Base-by-base conservation (phyloP, 2,888 invertebrate species). In the Parthenolecanium corni region DNA sequence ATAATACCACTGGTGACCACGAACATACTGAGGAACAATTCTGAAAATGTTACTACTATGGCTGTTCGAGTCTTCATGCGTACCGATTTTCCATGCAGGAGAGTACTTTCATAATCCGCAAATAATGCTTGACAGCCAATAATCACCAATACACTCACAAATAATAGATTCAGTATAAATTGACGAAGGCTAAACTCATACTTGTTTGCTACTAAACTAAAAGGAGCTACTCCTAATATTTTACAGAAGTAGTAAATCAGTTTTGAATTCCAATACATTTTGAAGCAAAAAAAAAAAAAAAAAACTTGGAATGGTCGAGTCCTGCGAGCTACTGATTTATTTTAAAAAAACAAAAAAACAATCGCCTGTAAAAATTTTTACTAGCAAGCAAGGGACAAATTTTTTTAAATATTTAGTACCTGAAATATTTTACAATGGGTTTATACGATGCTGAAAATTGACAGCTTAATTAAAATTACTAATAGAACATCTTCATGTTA, bases 61-160 rank as follows among this genome's bases (percentile, higher is more conserved):
- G 64, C 64, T 2, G 66, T 64, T n/a, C 57, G 65, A 31, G 62
- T 66, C 53, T 63, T 62, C 64, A 66, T 64, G 25, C 66, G 65
- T 6, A 65, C 23, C 38, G 66, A 66, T 25, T 62, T 64, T n/a
- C 64, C 58, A 16, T 44, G 42, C n/a, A n/a, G n/a, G 25, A 64
- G 61, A 4, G 64, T 58, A 31, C 44, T 58, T 61, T 42, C 24
- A 21, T 64, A 64, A 25, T 64, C 64, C 9, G 52, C 36, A 25
- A 52, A 40, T n/a, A 64, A 44, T 14, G 64, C 64, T 36, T 58
- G 52, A 1, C 51, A n/a, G 6, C 62, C 62, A 16, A 62, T 40
- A 9, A 18, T 40, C 16, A 62, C 25, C 5, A 52, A 38, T 23
- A 44, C 23, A 14, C 52, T 24, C 14, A 62, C 21, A 52, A 62